Conservation (phyloP, 2,797 vertebrate genomes). For the Molossus alvarezi region DNA sequence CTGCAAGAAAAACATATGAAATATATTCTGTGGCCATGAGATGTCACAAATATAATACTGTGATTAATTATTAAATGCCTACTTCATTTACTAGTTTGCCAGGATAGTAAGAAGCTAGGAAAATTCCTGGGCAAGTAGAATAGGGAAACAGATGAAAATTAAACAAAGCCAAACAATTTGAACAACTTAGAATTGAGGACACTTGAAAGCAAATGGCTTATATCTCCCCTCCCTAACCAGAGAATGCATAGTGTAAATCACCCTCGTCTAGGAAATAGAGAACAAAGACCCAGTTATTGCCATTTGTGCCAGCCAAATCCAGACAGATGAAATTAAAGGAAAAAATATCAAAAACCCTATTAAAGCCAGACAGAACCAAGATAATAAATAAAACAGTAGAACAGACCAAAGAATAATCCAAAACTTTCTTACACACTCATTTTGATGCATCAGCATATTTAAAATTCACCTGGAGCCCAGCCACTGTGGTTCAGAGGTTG, state of each 20-base stretch:
- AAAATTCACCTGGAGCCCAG: too few relatives aligned
- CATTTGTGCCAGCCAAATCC: background rate
- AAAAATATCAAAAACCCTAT: too few relatives aligned
- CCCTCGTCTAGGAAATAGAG: background rate
- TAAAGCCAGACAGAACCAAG: too few relatives aligned
- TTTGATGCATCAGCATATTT: too few relatives aligned
- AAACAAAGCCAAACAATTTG: background rate
- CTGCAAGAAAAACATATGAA: background rate
- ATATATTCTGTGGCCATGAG: background rate
- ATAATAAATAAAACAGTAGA: too few relatives aligned
- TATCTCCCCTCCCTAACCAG: background rate
- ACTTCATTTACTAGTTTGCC: background rate
- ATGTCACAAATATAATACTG: background rate
- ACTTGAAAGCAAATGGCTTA: background rate
- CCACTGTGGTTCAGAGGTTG: too few relatives aligned
- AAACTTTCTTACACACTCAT: too few relatives aligned
- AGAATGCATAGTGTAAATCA: background rate
- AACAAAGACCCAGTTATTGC: background rate
- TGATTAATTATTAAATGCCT: slow-evolving; percentile 12
- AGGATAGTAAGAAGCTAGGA: background rate
- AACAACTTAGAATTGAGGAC: background rate
- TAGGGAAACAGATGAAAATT: background rate
- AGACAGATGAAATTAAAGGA: too few relatives aligned
- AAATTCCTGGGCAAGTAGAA: background rate
- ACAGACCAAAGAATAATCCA: too few relatives aligned